phyloP scores from a whole-genome alignment of 1,140 invertebrate genomes.

The Muscidifurax raptorellus region DNA sequence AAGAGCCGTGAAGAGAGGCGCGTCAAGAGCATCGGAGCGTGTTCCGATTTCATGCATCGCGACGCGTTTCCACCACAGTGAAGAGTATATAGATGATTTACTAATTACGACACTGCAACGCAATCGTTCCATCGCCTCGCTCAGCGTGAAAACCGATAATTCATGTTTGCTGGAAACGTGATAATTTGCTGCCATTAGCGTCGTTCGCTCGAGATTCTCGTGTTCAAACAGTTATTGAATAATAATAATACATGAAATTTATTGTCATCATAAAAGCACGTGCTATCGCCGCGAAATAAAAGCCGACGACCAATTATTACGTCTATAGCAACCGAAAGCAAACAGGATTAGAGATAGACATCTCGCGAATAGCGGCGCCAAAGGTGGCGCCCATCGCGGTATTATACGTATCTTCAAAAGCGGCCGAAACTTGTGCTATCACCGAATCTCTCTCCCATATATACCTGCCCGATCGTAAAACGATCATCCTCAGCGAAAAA shows the following conservation, averaged over 20 bases:
- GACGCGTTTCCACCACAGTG: constrained; percentile 48
- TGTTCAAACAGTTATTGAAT: not conserved
- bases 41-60: constrained; percentile 47
- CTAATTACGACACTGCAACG: constrained; percentile 29
- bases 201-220: no score
- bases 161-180: not conserved
- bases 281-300: no score
- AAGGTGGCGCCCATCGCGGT: not conserved
- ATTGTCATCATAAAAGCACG: not conserved
- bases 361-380: not conserved
- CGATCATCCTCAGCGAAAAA: not conserved
- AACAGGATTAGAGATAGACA: not conserved
- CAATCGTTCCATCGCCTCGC: not conserved
- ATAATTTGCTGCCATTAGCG: not conserved
- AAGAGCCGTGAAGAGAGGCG: not conserved
- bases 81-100: constrained; percentile 20
- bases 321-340: not conserved
- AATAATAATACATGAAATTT: not conserved
- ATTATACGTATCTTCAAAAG: not conserved
- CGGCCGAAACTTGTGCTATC: not conserved
- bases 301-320: not conserved
- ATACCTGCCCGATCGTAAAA: not conserved
- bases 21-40: constrained; percentile 37
- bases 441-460: not conserved
- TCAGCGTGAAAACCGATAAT: constrained; percentile 13